phyloP scores from a whole-genome alignment of 2,888 invertebrate genomes.

The Lithophane semibrunnea region DNA sequence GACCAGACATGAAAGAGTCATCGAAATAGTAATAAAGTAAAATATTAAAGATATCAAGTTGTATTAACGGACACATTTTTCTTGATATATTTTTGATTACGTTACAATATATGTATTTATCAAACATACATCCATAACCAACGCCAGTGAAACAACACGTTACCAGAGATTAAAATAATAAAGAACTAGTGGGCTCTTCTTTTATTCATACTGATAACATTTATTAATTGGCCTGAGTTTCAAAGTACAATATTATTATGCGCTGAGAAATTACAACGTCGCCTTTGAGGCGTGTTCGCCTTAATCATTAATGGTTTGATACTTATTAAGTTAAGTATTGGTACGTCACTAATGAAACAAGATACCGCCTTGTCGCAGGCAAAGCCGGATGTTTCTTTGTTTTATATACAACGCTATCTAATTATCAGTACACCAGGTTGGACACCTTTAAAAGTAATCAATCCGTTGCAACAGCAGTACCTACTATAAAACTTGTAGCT shows the following conservation, averaged over 20 bases:
- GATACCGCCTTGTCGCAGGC: conserved; percentile 54
- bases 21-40: conserved; percentile 9
- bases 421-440: conserved; percentile 30
- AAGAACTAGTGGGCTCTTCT: conserved; percentile 43
- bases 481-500: background rate
- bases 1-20: background rate
- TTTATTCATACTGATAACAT: conserved; percentile 49
- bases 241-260: conserved; percentile 62
- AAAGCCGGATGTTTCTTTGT: conserved; percentile 62
- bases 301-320: conserved; percentile 68
- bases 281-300: conserved; percentile 52
- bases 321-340: conserved; percentile 67
- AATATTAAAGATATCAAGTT: conserved; percentile 17
- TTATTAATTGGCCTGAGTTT: conserved; percentile 55
- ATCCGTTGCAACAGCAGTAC: conserved; percentile 15
- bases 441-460: conserved; percentile 9
- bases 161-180: conserved; percentile 50
- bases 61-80: conserved; percentile 30
- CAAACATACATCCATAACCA: conserved; percentile 44
- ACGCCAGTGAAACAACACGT: conserved; percentile 39
- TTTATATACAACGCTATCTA: conserved; percentile 36
- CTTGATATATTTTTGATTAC: conserved; percentile 32
- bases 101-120: conserved; percentile 42
- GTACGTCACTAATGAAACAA: conserved; percentile 63
- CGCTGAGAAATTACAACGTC: conserved; percentile 55